Percentiles rank a stretch among this genome's conserved stretches.
Conservation (phyloP, 35 echinoderm and acorn worm genomes). For the Ptychodera flava region DNA sequence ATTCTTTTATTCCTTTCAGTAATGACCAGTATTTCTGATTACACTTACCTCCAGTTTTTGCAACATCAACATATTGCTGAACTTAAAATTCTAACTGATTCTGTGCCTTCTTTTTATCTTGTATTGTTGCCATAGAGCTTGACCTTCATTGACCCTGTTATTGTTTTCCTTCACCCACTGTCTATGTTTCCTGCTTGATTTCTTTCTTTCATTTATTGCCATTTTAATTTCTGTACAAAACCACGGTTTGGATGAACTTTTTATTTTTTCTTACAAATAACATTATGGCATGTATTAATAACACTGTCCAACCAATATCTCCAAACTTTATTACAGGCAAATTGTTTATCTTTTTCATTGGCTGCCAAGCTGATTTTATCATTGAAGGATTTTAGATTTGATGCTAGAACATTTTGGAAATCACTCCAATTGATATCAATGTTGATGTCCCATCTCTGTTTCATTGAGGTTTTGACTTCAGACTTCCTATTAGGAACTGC, state of each 20-base stretch:
- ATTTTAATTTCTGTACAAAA: slow-evolving; percentile 13
- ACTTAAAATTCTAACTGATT: neutral
- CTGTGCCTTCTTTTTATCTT: neutral
- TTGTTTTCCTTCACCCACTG: neutral
- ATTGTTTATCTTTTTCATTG: neutral
- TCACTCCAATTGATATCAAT: neutral
- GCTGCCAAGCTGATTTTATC: neutral
- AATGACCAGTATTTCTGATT: slow-evolving; percentile 10
- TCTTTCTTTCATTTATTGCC: slow-evolving; percentile 6
- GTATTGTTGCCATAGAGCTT: slow-evolving; percentile 6
- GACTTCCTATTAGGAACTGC: neutral
- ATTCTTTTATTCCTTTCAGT: neutral
- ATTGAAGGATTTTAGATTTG: neutral
- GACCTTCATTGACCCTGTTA: neutral
- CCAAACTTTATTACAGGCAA: neutral
- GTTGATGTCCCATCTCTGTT: neutral
- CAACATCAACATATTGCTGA: neutral
- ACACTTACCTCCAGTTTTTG: neutral
- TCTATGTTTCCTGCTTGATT: neutral
- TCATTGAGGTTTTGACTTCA: neutral
- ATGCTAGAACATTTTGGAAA: neutral
- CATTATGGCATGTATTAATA: neutral
- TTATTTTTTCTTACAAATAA: neutral
- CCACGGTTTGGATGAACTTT: slow-evolving; percentile 7
- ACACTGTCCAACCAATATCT: neutral